phyloP scores from a whole-genome alignment of 2,113 vertebrate genomes.

The Sylvilagus bachmani region DNA sequence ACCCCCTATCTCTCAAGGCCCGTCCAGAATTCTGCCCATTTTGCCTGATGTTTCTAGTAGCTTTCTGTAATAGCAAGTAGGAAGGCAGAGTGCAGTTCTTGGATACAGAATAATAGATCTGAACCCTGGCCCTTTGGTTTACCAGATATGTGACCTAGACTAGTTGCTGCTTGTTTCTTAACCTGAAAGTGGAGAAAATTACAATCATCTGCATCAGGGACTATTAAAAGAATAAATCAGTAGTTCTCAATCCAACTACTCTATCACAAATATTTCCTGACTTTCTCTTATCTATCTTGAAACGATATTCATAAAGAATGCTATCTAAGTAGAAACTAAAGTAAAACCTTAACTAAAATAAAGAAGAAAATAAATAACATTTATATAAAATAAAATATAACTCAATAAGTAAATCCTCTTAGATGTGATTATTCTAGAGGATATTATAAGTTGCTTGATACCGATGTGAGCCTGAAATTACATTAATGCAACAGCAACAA shows the following conservation, averaged over 20 bases:
- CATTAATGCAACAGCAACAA: neutral
- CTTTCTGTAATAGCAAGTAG: neutral
- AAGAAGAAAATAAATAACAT: neutral
- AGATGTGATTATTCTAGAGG: neutral
- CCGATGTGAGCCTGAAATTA: neutral
- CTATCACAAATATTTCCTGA: neutral
- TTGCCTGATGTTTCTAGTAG: neutral
- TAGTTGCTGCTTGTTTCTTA: neutral
- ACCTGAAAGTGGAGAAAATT: neutral
- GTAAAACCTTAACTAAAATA: neutral
- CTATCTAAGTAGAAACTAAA: neutral
- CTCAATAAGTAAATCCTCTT: neutral
- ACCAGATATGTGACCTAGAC: neutral
- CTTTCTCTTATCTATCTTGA: slow-evolving; percentile 8
- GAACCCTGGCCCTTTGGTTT: neutral
- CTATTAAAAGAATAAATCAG: neutral
- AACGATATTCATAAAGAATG: neutral
- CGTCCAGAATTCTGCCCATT: neutral
- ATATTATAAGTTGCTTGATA: neutral
- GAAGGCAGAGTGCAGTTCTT: neutral
- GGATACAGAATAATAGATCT: neutral
- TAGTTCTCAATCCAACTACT: neutral
- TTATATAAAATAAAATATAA: neutral
- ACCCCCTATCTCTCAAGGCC: neutral
- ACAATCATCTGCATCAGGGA: neutral